Conservation (phyloP, 1,140 invertebrate genomes). For the Helicoverpa armigera region DNA sequence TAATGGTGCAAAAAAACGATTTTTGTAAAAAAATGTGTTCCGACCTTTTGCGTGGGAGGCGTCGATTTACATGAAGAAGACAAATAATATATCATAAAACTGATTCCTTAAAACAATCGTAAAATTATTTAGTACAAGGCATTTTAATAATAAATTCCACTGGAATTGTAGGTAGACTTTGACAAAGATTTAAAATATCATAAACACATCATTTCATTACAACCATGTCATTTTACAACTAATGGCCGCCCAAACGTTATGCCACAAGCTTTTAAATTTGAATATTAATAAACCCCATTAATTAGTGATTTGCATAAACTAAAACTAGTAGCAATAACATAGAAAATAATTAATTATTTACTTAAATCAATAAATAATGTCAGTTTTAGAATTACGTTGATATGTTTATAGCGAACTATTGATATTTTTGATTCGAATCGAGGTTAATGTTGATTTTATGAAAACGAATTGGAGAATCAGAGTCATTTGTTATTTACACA, state of each 20-base stretch:
- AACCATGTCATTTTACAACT: background rate
- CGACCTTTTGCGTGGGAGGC: no score
- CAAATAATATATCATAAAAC: background rate
- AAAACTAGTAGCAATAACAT: constrained; percentile 45
- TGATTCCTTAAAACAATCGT: no score
- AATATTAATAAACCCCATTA: constrained; percentile 37
- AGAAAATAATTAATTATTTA: constrained; percentile 48
- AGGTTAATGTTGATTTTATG: constrained; percentile 47
- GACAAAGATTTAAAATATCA: background rate
- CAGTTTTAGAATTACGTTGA: constrained; percentile 44
- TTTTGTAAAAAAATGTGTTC: no score
- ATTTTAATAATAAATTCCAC: background rate
- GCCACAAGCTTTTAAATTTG: constrained; percentile 1
- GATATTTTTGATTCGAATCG: constrained; percentile 33
- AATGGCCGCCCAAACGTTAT: background rate
- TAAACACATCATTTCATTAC: background rate
- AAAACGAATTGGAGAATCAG: constrained; percentile 23
- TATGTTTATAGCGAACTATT: constrained; percentile 42
- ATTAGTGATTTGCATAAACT: constrained; percentile 42
- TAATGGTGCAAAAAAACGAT: no score
- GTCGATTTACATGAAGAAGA: constrained; percentile 1
- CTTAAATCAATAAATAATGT: constrained; percentile 38
- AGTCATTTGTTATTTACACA: constrained; percentile 7
- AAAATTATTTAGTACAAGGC: background rate
- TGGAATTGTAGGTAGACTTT: background rate